A percentile compares a stretch with the other conserved stretches of the same genome.
phyloP scores from a whole-genome alignment of 2,113 vertebrate genomes.

The Pedetes capensis region DNA sequence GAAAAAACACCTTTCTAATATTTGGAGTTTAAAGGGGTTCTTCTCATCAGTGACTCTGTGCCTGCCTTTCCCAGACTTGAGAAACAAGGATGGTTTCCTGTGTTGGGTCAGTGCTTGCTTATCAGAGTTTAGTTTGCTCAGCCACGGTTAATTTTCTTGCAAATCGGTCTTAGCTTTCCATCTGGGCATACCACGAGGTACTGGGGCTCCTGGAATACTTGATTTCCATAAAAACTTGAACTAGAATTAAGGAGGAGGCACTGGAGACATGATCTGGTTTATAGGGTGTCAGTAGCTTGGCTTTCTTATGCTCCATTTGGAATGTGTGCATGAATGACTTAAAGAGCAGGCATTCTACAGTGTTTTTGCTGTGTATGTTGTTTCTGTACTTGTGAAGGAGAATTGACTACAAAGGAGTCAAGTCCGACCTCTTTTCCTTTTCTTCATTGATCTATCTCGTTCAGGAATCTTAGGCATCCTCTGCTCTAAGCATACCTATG shows the following conservation, averaged over 20 bases:
- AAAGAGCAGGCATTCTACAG: not conserved
- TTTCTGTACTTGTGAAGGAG: not conserved
- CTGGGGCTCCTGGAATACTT: not conserved
- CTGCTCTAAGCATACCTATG: too few relatives aligned
- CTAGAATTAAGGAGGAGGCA: not conserved
- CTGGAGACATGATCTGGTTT: not conserved
- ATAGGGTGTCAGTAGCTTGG: not conserved
- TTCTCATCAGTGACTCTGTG: not conserved
- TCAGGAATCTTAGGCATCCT: not conserved
- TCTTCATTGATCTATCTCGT: not conserved
- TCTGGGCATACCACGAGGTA: not conserved
- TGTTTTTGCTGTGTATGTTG: not conserved
- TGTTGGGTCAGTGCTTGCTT: not conserved
- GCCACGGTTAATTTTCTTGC: not conserved
- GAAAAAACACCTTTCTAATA: not conserved
- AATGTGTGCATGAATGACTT: not conserved
- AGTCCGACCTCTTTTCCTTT: not conserved
- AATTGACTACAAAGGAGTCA: not conserved
- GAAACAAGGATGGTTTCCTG: not conserved
- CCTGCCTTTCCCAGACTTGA: not conserved
- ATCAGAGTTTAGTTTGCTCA: not conserved
- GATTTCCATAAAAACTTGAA: not conserved
- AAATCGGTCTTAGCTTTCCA: not conserved
- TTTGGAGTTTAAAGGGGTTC: not conserved
- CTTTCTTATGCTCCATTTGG: not conserved